phyloP scores from a whole-genome alignment of 1,140 invertebrate species.

The Drosophila neocordata region DNA sequence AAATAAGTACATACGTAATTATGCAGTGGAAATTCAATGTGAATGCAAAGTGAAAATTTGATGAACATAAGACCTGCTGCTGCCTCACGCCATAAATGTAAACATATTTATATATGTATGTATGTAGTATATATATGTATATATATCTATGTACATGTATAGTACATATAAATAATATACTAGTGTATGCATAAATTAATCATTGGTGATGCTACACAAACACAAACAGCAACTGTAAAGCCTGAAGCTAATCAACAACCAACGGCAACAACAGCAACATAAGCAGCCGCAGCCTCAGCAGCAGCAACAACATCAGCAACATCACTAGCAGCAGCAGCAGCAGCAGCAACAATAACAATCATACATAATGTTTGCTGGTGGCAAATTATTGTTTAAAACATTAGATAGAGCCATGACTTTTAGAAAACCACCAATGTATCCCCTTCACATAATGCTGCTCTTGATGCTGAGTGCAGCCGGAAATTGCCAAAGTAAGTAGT shows the following conservation, averaged over 20 bases:
- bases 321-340: constrained; percentile 24
- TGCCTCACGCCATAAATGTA: constrained; percentile 38
- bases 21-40: constrained; percentile 67
- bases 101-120: constrained; percentile 18
- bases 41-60: constrained; percentile 73
- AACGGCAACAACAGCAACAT: constrained; percentile 24
- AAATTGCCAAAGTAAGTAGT: constrained; percentile 71
- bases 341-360: neutral
- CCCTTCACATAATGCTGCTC: constrained; percentile 51
- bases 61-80: constrained; percentile 34
- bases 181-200: constrained; percentile 52
- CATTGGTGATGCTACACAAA: constrained; percentile 31
- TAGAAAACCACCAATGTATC: constrained; percentile 28
- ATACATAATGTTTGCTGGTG: constrained; percentile 2
- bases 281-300: constrained; percentile 16
- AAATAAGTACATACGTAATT: constrained; percentile 39
- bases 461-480: constrained; percentile 55
- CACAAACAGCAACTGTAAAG: constrained; percentile 23
- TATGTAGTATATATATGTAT: constrained; percentile 12
- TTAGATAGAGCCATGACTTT: constrained; percentile 52
- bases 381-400: constrained; percentile 5
- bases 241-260: constrained; percentile 36
- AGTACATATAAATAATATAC: constrained; percentile 20
- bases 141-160: constrained; percentile 15
- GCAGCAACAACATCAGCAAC: constrained; percentile 36